These are phyloP conservation scores for Pygoscelis adeliae DNA, from an alignment of 2,113 vertebrate genomes.

Conservation along the genomic window DNA sequence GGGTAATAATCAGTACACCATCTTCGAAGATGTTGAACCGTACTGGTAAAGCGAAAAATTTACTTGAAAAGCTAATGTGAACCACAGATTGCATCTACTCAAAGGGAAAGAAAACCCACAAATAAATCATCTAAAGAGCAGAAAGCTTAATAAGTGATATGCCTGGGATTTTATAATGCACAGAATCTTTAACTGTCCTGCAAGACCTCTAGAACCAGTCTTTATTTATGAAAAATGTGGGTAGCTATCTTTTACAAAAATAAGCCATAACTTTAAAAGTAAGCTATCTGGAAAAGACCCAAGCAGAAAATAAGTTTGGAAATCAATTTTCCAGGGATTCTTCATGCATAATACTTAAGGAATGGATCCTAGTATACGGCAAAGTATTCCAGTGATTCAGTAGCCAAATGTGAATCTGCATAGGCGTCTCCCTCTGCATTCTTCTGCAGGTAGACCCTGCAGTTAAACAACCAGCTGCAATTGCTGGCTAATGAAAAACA, in stretches of 20 bases:
- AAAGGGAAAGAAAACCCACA: not conserved
- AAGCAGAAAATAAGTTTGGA: not conserved
- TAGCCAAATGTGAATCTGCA: not conserved
- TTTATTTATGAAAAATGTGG: rapidly evolving
- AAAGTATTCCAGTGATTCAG: not conserved
- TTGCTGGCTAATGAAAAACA: not conserved
- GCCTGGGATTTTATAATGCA: not conserved
- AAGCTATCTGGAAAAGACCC: not conserved
- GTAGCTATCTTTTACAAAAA: not conserved
- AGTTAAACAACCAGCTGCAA: not conserved
- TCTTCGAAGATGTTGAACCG: not conserved
- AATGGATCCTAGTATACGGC: not conserved
- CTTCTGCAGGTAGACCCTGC: not conserved
- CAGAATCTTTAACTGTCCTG: not conserved
- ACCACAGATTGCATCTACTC: not conserved
- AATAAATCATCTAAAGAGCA: not conserved
- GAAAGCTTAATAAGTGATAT: not conserved
- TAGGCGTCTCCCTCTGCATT: not conserved
- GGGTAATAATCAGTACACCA: not conserved
- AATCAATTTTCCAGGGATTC: not conserved
- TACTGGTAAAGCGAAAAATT: not conserved
- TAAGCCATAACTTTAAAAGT: not conserved
- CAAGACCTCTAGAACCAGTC: not conserved
- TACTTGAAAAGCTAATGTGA: not conserved
- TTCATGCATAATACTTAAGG: not conserved